phyloP scores from a whole-genome alignment of 2,888 invertebrate genomes.

The Drosophila parthenogenetica region DNA sequence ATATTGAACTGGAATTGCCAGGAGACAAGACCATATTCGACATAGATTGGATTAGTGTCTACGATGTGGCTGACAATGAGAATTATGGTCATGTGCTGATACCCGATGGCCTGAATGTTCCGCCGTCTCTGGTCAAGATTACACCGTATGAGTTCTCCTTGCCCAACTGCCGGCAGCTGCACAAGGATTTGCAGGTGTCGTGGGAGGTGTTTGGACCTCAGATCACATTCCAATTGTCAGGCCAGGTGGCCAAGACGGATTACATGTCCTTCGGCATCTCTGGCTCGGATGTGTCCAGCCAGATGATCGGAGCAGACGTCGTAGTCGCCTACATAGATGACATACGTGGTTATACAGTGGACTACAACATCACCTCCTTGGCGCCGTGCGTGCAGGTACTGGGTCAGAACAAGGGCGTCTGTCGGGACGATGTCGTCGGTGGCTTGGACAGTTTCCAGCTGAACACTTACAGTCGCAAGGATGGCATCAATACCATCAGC shows the following conservation, averaged over 20 bases:
- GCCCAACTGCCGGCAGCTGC: slow-evolving; percentile 94
- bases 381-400: slow-evolving; percentile 95
- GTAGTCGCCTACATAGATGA: slow-evolving; percentile 91
- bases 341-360: slow-evolving; percentile 90
- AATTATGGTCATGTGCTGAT: slow-evolving; percentile 91
- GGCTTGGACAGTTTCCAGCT: slow-evolving; percentile 93
- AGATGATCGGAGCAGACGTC: slow-evolving; percentile 94
- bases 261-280: slow-evolving; percentile 96
- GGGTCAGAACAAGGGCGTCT: slow-evolving; percentile 94
- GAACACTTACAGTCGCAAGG: slow-evolving; percentile 89
- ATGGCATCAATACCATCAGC: slow-evolving; percentile 92
- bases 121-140: slow-evolving; percentile 91
- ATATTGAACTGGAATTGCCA: slow-evolving; percentile 90
- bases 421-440: slow-evolving; percentile 92
- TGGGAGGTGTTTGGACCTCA: slow-evolving; percentile 97
- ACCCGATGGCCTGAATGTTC: slow-evolving; percentile 93
- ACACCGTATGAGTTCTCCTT: slow-evolving; percentile 88
- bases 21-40: slow-evolving; percentile 93
- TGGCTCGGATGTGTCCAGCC: slow-evolving; percentile 89
- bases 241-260: slow-evolving; percentile 89
- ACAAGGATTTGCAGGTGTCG: slow-evolving; percentile 92
- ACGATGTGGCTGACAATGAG: slow-evolving; percentile 89
- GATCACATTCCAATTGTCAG: slow-evolving; percentile 93
- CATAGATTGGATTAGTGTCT: slow-evolving; percentile 94
- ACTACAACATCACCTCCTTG: slow-evolving; percentile 94